These are phyloP conservation scores for Parapristionchus giblindavisi DNA, from an alignment of 2,888 invertebrate species.

Conservation along the genomic window DNA sequence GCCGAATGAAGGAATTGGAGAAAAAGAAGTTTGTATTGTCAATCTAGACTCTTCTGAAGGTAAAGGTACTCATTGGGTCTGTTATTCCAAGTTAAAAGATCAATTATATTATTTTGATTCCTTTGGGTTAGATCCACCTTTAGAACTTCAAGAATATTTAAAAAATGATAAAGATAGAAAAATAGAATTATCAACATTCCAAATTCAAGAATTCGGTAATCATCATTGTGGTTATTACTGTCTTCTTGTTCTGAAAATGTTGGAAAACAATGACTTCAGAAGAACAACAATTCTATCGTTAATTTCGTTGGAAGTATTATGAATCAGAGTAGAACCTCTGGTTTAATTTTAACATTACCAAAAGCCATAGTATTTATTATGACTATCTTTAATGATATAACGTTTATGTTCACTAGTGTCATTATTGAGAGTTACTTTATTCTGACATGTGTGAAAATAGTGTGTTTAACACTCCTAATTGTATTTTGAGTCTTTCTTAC, in stretches of 20 bases:
- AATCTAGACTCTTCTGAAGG: constrained; percentile 19
- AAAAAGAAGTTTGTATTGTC: constrained; percentile 23
- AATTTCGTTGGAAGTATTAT: constrained; percentile 46
- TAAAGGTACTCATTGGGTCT: constrained; percentile 34
- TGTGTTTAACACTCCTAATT: constrained; percentile 40
- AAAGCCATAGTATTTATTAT: constrained; percentile 39
- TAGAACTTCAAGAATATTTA: constrained; percentile 32
- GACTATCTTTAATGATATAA: constrained; percentile 34
- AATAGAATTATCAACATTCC: constrained; percentile 20
- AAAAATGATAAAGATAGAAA: constrained; percentile 1
- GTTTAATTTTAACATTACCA: constrained; percentile 41
- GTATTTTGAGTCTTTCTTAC: constrained; percentile 38
- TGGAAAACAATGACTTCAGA: constrained; percentile 28
- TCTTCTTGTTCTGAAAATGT: constrained; percentile 8
- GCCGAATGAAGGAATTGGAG: neutral
- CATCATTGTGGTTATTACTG: constrained; percentile 38
- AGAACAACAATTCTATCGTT: constrained; percentile 36
- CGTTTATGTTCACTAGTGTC: constrained; percentile 37
- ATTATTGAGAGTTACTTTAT: constrained; percentile 41
- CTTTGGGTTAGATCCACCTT: constrained; percentile 22
- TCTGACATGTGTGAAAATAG: constrained; percentile 32
- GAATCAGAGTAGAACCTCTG: constrained; percentile 40
- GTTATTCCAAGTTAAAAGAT: constrained; percentile 5
- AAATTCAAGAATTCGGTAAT: constrained; percentile 28
- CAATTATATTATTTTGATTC: constrained; percentile 21